Conservation (phyloP, 2,888 invertebrate genomes). For the Sinhomidia bicolor region DNA sequence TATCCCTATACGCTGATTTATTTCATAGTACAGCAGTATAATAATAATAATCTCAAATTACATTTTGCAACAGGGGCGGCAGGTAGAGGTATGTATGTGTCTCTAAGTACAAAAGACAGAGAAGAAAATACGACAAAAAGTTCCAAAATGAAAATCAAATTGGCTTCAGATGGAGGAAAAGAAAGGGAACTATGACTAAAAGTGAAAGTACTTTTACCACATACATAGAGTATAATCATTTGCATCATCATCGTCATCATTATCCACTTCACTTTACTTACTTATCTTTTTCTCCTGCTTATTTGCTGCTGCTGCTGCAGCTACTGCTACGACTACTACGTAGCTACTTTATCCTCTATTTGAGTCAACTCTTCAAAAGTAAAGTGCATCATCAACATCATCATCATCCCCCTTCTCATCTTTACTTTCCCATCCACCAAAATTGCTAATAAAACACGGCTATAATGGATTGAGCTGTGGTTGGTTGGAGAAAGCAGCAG, state of each 20-base stretch:
- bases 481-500: too few relatives aligned
- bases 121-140: neutral
- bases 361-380: conserved; percentile 13
- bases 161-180: neutral
- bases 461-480: too few relatives aligned
- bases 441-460: neutral
- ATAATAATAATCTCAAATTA: too few relatives aligned
- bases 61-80: too few relatives aligned
- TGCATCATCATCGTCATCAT: neutral
- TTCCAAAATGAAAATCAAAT: neutral
- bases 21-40: too few relatives aligned
- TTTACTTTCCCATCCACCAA: neutral
- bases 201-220: conserved; percentile 4
- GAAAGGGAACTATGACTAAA: neutral
- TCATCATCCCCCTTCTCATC: neutral
- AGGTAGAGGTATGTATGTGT: too few relatives aligned
- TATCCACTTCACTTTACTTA: neutral
- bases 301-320: too few relatives aligned
- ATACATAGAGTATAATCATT: neutral
- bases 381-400: conserved; percentile 12
- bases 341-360: too few relatives aligned
- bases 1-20: neutral
- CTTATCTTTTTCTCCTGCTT: neutral
- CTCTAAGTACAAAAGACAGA: neutral
- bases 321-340: neutral